Evolutionary conservation across 2,888 invertebrate genomes (phyloP), one percentile per base, ranked within the genome.

Genomic region (Sicus ferrugineus): DNA sequence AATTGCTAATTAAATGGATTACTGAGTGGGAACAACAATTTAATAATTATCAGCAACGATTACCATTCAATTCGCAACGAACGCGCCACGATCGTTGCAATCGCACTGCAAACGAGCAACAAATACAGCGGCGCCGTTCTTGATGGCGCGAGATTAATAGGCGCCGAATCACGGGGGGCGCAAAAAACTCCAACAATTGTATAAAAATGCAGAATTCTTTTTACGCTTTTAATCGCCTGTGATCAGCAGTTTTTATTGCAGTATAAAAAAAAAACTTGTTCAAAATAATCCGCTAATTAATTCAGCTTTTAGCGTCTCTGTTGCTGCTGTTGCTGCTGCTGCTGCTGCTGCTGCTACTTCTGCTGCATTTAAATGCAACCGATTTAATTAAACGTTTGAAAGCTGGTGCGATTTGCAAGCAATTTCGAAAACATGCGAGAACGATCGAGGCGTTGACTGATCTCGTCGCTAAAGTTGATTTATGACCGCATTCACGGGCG

Each of bases 1-100:
- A 63, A 63, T 58, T 64, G 64, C 56, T 63, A 65, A 69, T 66
- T 52, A 69, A 58, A 42, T 70, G 67, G 56, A 70, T 70, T 62
- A 65, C 42, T 48, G 31, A 34, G 59, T 34, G 59, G 31, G 34
- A 38, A 59, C n/a, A 42, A 61, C 19, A 61, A 46, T 42, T n/a
- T 42, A 34, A 46, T 46, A 42, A 46, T 16, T 5, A 21, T n/a
- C 31, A 59, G 28, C 56, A 56, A 56, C 16, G 30, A 56, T 5
- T 1, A 21, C 38, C 7, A 59, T 59, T 34, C 38, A 59, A 38
- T 59, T 59, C 59, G 34, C 59, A 59, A 31, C 59, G 59, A 38
- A 30, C 31, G 38, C 21, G 19, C 19, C 28, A n/a, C 26, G 34
- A 56, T 56, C 28, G 28, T 54, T 16, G 26, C 26, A 14, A 34